Conservation (phyloP, 1,140 invertebrate species). For the Neodiprion virginianus region DNA sequence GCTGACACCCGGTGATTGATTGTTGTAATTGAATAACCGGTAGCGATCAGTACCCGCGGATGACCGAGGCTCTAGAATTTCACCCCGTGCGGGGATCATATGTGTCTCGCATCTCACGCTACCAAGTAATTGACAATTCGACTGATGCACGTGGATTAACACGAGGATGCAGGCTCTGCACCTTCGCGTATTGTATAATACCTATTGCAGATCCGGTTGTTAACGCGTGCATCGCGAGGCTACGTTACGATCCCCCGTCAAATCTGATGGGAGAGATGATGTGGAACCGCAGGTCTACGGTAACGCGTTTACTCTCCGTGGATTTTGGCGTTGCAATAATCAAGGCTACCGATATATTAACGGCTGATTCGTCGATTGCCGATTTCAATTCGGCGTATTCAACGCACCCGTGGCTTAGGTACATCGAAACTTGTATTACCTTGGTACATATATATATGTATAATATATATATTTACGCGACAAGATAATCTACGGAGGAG, state of each 20-base stretch:
- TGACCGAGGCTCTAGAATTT: not conserved
- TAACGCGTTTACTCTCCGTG: too few species aligned
- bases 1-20: constrained; percentile 57
- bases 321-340: too few species aligned
- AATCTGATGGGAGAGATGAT: not conserved
- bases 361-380: too few species aligned
- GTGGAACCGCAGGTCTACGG: too few species aligned
- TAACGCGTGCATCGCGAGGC: too few species aligned
- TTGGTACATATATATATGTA: not conserved
- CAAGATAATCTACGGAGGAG: constrained; percentile 1
- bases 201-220: too few species aligned
- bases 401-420: too few species aligned
- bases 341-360: too few species aligned
- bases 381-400: too few species aligned
- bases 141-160: not conserved
- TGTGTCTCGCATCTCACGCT: not conserved
- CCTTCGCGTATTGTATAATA: not conserved
- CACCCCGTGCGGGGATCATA: not conserved
- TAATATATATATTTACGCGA: not conserved
- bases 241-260: not conserved
- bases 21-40: constrained; percentile 59
- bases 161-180: not conserved
- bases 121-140: constrained; percentile 5
- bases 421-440: not conserved
- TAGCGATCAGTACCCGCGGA: constrained; percentile 42